Conservation (phyloP, 2,113 vertebrate species). For the Vidua chalybeata region DNA sequence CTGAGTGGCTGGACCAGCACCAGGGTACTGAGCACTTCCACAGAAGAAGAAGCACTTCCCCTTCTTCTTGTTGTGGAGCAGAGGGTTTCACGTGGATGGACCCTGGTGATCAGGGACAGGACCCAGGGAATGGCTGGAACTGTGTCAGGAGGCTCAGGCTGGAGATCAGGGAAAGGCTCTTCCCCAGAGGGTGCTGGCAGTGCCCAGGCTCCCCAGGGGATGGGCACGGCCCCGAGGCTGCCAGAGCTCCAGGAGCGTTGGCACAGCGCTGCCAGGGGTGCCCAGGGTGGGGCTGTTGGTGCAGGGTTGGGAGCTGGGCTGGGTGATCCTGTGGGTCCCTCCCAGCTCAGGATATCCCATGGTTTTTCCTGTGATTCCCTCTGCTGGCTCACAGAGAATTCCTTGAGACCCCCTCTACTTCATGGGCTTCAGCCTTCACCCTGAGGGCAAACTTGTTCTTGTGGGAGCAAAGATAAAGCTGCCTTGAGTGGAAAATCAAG, state of each 20-base stretch:
- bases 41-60: not conserved
- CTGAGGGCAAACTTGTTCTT: not conserved
- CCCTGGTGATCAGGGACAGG: not conserved
- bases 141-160: accelerated
- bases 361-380: not conserved
- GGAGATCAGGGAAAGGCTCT: accelerated
- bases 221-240: not conserved
- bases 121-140: not conserved
- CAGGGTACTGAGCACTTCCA: not conserved
- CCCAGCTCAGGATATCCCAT: not conserved
- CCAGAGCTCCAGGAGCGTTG: not conserved
- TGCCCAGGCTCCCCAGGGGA: not conserved
- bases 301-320: not conserved
- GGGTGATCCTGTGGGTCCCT: not conserved
- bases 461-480: not conserved
- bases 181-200: not conserved
- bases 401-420: not conserved
- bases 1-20: not conserved
- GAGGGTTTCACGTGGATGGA: not conserved
- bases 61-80: not conserved
- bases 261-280: not conserved
- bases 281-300: not conserved
- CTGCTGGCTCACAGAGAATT: not conserved
- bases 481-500: not conserved
- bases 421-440: not conserved